Evolutionary conservation across 2,888 invertebrate species (phyloP), one percentile per base, ranked within the genome.

Genomic region (Eupithecia vulgata): DNA sequence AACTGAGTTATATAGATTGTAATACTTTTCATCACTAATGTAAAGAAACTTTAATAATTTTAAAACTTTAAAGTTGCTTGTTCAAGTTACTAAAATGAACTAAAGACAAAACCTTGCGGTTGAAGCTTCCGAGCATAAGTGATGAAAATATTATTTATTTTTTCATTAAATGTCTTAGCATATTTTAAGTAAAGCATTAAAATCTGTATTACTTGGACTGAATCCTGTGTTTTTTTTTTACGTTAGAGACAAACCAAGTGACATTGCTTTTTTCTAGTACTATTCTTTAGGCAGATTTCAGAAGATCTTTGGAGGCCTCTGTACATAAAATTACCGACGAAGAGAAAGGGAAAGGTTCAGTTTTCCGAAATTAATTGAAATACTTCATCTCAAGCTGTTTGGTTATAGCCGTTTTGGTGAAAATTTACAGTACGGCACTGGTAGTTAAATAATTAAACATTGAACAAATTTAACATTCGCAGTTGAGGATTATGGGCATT

Each of bases 111-210:
- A 12, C 52, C 57, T 21, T 57, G 21, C 34, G 34, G 34, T 15
- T 34, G 17, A 37, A 35, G 17, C 62, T 42, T 65, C 40, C 5
- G 7, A 40, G 21, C 65, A 64, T 64, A 7, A 40, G 65, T 65
- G 65, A 65, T 65, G 65, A 65, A 65, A 86, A 84, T 81, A 83
- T 80, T 89, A 90, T 91, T 91, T 93, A 93, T 92, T 92, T 92
- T 93, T 92, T 84, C 91, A 92, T 76, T 85, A 85, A 85, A 87
- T 87, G 84, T 91, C 88, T 87, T 88, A 89, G 86, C 83, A 65
- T 79, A 83, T 90, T 86, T 81, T 87, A 81, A 80, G 78, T 87
- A 86, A 88, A 84, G 83, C 85, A 91, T 88, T 87, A 86, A 88
- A 83, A 81, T 84, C 82, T 85, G 83, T 87, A 87, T 86, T 87